phyloP scores from a whole-genome alignment of 2,888 invertebrate species.

The Drymonia ruficornis region DNA sequence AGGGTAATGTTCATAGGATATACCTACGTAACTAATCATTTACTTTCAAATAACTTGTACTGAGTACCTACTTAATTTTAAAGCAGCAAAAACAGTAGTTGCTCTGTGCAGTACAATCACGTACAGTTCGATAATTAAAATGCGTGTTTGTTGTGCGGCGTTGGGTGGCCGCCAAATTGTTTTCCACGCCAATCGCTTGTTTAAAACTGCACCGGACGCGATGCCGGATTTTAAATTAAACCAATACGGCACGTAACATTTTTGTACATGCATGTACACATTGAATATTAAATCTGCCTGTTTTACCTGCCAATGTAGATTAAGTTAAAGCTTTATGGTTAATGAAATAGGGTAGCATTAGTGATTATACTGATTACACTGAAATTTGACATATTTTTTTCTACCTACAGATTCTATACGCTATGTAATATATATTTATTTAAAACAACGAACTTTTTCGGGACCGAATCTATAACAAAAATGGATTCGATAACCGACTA shows the following conservation, averaged over 20 bases:
- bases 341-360: too few relatives aligned
- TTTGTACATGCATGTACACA: constrained; percentile 21
- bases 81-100: constrained; percentile 4
- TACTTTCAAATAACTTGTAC: too few relatives aligned
- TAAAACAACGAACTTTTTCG: not conserved
- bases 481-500: too few relatives aligned
- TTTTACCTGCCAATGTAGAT: not conserved
- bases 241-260: constrained; percentile 26
- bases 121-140: constrained; percentile 43
- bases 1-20: too few relatives aligned
- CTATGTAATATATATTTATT: too few relatives aligned
- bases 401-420: too few relatives aligned
- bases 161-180: constrained; percentile 52
- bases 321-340: too few relatives aligned
- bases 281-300: constrained; percentile 10
- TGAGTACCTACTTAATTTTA: too few relatives aligned
- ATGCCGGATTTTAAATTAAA: constrained; percentile 42
- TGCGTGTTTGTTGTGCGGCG: constrained; percentile 49
- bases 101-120: constrained; percentile 24
- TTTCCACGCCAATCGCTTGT: constrained; percentile 57
- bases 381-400: too few relatives aligned
- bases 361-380: too few relatives aligned
- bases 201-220: constrained; percentile 59
- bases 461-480: not conserved
- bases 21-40: too few relatives aligned